Evolutionary conservation across 2,888 invertebrate genomes (phyloP), one percentile per base, ranked within the genome.

Genomic region (Caenorhabditis afra): DNA sequence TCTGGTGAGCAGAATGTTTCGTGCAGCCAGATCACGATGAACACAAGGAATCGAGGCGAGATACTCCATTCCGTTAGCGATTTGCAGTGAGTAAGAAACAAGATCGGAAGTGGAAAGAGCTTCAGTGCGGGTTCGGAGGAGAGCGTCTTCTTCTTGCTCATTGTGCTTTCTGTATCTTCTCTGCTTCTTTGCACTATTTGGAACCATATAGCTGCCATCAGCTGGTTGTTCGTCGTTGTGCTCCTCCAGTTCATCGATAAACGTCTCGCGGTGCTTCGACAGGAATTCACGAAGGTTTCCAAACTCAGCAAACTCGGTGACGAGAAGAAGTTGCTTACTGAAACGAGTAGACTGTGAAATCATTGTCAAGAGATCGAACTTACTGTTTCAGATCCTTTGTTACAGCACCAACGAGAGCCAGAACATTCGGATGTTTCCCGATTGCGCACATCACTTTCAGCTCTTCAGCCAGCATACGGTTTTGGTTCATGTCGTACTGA

Each of bases 1-100:
- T 87, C 96, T 95, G 66, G 95, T 94, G 10, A 99, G 96, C 0
- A 99, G 93, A 1, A 98, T 95, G 91, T 99, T 98, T 76, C 98
- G 93, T 0, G 97, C 97, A 0, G 98, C 98, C 86, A 98, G 92
- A 92, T 98, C 98, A 57, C 98, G 93, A 90, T 98, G 98, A 78
- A 98, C 96, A 90, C 84, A 84, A 83, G 96, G 93, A 91, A 95
- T 93, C 0, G 96, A 95, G 1, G 96, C 95, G 81, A 99, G 92
- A 91, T 97, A 98, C 83, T 97, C 96, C 98, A 99, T 98, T 81
- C 98, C 98, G 73, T 95, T 93, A 0, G 97, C 96, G 2, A 97
- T 95, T 93, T 98, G 97, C 91, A 95, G 96, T 1, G 96, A 95
- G 91, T 96, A 97, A 0, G 96, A 96, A 8, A 97, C 95, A 66